phyloP scores from a whole-genome alignment of 1,140 invertebrate species.

The Zeugodacus cucurbitae region DNA sequence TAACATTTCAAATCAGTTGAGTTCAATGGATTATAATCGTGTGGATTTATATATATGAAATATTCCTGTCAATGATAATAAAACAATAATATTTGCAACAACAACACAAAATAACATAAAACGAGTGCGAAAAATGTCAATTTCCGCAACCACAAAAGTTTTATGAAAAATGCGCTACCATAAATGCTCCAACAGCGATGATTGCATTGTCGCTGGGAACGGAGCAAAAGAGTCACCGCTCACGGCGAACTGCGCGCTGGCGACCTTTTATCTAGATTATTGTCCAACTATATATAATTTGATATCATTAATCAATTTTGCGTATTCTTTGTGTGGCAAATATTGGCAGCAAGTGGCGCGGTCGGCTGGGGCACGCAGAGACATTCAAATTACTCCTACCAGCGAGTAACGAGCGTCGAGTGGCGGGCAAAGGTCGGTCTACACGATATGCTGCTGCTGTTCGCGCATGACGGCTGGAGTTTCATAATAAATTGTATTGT shows the following conservation, averaged over 20 bases:
- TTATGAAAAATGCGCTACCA: conserved; percentile 11
- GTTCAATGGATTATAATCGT: conserved; percentile 5
- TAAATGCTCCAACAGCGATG: neutral
- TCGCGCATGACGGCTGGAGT: neutral
- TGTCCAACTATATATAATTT: conserved; percentile 39
- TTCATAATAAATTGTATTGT: conserved; percentile 32
- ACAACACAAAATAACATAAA: too few species aligned
- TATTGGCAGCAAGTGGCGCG: neutral
- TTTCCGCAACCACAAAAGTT: neutral
- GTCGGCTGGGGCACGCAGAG: neutral
- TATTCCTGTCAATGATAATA: neutral
- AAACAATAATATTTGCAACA: conserved; percentile 2
- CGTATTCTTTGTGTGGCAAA: neutral
- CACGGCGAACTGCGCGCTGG: neutral
- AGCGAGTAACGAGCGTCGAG: neutral
- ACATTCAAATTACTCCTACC: neutral
- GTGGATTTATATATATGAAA: neutral
- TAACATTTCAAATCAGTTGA: neutral
- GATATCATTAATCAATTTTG: conserved; percentile 36
- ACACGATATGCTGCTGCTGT: neutral
- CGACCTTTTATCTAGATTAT: conserved; percentile 30
- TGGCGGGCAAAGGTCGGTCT: neutral
- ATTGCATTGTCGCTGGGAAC: neutral
- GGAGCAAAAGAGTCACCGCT: neutral
- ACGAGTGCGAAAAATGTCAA: neutral